These are phyloP conservation scores for Nyleta sp. DNA, from an alignment of 2,888 invertebrate species.

Conservation along the genomic window DNA sequence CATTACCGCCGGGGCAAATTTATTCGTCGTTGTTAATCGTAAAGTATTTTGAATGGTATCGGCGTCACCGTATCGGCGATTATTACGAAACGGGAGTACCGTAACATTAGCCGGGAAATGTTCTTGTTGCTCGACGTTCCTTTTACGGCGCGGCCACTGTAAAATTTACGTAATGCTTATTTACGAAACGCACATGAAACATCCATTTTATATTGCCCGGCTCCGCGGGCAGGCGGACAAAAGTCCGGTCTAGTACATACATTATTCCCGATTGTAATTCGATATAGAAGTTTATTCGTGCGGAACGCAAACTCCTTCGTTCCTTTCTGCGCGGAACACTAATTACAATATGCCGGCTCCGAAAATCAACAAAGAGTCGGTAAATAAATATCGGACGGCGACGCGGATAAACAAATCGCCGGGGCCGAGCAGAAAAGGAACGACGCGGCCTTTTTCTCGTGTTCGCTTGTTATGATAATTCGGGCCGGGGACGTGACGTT, in stretches of 20 bases:
- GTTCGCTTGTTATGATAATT: slow-evolving; percentile 51
- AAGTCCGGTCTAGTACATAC: slow-evolving; percentile 30
- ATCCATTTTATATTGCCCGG: slow-evolving; percentile 46
- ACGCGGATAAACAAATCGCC: slow-evolving; percentile 28
- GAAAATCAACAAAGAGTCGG: slow-evolving; percentile 28
- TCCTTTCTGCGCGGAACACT: slow-evolving; percentile 12
- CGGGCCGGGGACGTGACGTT: slow-evolving; percentile 35
- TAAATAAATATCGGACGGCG: slow-evolving; percentile 29
- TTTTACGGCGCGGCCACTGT: slow-evolving; percentile 35
- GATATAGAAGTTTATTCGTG: slow-evolving; percentile 30
- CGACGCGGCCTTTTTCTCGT: background rate
- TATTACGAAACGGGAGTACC: slow-evolving; percentile 26
- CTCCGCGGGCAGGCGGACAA: slow-evolving; percentile 18
- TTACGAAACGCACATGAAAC: slow-evolving; percentile 52
- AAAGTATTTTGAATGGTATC: slow-evolving; percentile 3
- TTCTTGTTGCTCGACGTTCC: slow-evolving; percentile 8
- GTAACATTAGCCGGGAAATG: slow-evolving; percentile 3
- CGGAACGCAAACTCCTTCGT: background rate
- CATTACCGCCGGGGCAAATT: background rate
- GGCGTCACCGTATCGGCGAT: slow-evolving; percentile 7
- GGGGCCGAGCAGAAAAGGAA: background rate
- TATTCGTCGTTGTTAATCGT: background rate
- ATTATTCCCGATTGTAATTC: slow-evolving; percentile 39
- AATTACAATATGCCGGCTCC: slow-evolving; percentile 22
- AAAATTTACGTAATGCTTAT: slow-evolving; percentile 47